These are phyloP conservation scores for Denticeps clupeoides DNA, from an alignment of 2,797 vertebrate species.

Conservation along the genomic window DNA sequence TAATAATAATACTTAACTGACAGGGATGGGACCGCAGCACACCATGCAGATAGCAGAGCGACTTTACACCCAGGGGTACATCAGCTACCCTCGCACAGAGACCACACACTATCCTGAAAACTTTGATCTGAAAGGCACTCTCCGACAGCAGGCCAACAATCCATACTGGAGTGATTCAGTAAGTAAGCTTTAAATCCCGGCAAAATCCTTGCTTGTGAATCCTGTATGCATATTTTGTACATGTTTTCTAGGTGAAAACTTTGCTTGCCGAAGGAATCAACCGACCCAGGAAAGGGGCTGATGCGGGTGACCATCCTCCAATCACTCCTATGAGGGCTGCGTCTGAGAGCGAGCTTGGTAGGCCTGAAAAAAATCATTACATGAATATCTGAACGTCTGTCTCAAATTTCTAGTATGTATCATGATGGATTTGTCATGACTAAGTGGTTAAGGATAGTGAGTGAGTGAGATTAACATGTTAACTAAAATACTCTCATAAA, in stretches of 20 bases:
- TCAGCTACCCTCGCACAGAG: slow-evolving; percentile 98
- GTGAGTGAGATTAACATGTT: no score
- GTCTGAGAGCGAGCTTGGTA: slow-evolving; percentile 86
- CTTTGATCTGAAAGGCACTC: slow-evolving; percentile 87
- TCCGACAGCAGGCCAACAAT: slow-evolving; percentile 78
- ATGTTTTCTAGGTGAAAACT: slow-evolving; percentile 66
- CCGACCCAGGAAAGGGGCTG: slow-evolving; percentile 79
- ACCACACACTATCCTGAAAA: slow-evolving; percentile 93
- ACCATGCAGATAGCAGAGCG: slow-evolving; percentile 95
- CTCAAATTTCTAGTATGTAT: no score
- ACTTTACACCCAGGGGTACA: slow-evolving; percentile 92
- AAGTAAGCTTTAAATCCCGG: slow-evolving; percentile 38
- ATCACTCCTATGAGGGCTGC: slow-evolving; percentile 92
- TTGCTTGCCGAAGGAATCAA: slow-evolving; percentile 80
- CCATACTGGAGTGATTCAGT: slow-evolving; percentile 82
- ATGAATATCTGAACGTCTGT: no score
- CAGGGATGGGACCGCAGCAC: slow-evolving; percentile 92
- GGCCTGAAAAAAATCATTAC: slow-evolving; percentile 1
- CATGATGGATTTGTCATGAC: no score
- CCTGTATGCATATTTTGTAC: not conserved
- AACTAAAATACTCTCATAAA: no score
- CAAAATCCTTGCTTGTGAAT: not conserved
- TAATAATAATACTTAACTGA: not conserved
- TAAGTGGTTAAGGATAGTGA: no score
- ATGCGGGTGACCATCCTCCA: slow-evolving; percentile 92